These are phyloP conservation scores for Litoditis marina DNA, from an alignment of 2,888 invertebrate species.

Conservation along the genomic window DNA sequence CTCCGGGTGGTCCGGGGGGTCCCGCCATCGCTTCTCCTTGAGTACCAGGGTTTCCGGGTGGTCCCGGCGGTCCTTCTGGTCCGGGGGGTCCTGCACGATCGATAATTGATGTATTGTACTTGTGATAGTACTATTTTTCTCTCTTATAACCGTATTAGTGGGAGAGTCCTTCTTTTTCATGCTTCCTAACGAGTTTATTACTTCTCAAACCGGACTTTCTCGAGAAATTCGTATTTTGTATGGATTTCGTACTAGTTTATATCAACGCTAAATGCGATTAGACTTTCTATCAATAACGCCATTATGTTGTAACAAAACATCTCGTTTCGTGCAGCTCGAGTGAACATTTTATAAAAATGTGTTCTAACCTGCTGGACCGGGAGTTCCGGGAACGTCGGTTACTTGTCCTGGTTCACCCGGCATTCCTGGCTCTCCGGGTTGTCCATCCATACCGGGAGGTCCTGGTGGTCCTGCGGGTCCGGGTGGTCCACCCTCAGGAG, in stretches of 20 bases:
- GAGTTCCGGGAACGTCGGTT: conserved; percentile 38
- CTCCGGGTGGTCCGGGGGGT: conserved; percentile 46
- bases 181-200: too few species aligned
- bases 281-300: too few species aligned
- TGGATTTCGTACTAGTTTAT: background rate
- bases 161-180: too few species aligned
- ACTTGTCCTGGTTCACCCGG: conserved; percentile 47
- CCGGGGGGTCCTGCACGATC: conserved; percentile 32
- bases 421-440: conserved; percentile 39
- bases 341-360: background rate
- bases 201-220: too few species aligned
- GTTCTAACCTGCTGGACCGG: conserved; percentile 27
- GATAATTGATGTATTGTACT: background rate
- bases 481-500: conserved; percentile 12
- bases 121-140: background rate
- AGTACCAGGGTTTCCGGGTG: conserved; percentile 46
- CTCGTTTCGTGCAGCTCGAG: too few species aligned
- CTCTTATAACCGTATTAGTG: background rate
- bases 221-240: background rate
- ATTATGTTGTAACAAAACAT: too few species aligned
- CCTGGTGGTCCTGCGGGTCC: conserved; percentile 63
- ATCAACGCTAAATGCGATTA: too few species aligned
- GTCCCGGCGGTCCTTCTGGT: conserved; percentile 43
- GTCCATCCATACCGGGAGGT: conserved; percentile 43
- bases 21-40: conserved; percentile 33